Percentiles rank a stretch among this genome's conserved stretches.
Conservation (phyloP, 2,888 invertebrate species). For the Drosophila antonietae region DNA sequence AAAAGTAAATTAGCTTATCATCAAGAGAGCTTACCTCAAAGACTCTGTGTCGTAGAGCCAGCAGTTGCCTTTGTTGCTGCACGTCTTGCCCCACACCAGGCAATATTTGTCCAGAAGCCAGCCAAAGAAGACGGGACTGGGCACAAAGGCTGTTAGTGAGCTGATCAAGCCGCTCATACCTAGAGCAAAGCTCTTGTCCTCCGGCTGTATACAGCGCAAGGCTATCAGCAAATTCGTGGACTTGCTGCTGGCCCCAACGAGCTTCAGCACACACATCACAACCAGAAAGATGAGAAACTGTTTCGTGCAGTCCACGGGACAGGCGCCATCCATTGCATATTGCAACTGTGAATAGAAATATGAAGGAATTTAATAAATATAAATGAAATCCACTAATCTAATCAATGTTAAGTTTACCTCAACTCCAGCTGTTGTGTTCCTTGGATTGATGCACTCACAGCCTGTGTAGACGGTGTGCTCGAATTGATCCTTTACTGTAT, state of each 20-base stretch:
- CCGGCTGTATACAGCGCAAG: slow-evolving; percentile 88
- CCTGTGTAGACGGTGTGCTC: slow-evolving; percentile 50
- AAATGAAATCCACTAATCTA: background rate
- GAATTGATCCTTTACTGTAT: slow-evolving; percentile 30
- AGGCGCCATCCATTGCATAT: slow-evolving; percentile 84
- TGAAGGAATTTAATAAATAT: too few species aligned
- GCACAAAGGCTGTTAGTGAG: slow-evolving; percentile 89
- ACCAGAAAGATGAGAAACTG: slow-evolving; percentile 85
- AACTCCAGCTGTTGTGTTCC: background rate
- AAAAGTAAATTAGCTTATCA: background rate
- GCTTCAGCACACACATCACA: slow-evolving; percentile 86
- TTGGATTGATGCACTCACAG: slow-evolving; percentile 53
- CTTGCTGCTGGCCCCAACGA: slow-evolving; percentile 86
- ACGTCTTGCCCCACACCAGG: slow-evolving; percentile 90
- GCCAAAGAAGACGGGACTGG: slow-evolving; percentile 90
- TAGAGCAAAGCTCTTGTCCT: slow-evolving; percentile 89
- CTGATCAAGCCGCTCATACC: slow-evolving; percentile 88
- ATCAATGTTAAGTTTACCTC: slow-evolving; percentile 22
- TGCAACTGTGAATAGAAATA: slow-evolving; percentile 34
- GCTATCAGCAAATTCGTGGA: slow-evolving; percentile 87
- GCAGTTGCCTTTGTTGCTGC: slow-evolving; percentile 89
- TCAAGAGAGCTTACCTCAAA: slow-evolving; percentile 80
- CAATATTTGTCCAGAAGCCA: slow-evolving; percentile 88
- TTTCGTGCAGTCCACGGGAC: slow-evolving; percentile 86
- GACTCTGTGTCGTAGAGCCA: slow-evolving; percentile 89